Evolutionary conservation across 2,113 vertebrate species (phyloP).

Genomic region (Octodon degus): DNA sequence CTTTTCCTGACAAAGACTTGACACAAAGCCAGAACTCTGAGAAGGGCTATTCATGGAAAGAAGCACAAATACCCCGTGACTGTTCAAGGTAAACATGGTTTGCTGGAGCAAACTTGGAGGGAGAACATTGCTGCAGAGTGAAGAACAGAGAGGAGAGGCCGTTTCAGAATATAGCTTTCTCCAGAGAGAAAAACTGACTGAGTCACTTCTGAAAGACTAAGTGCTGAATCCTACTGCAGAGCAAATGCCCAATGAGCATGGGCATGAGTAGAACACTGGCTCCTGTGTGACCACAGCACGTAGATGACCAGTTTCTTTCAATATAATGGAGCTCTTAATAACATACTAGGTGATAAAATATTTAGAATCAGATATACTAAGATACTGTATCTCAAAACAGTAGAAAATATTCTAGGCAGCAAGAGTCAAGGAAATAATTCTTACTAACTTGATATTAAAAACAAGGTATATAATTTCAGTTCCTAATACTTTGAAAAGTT

Average conservation of each 20-base stretch:
- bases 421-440: background rate
- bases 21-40: background rate
- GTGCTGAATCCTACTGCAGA: background rate
- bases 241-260: background rate
- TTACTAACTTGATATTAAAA: slow-evolving; percentile 47
- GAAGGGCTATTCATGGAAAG: background rate
- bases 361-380: background rate
- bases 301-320: background rate
- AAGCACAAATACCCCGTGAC: background rate
- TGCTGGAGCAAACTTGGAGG: background rate
- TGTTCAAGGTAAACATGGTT: background rate
- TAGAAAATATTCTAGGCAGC: background rate
- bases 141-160: background rate
- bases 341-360: background rate
- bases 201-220: background rate
- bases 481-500: slow-evolving; percentile 20
- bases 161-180: background rate
- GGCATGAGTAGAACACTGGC: background rate
- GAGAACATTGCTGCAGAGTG: background rate
- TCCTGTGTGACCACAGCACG: background rate
- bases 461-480: background rate
- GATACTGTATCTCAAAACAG: background rate
- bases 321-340: background rate
- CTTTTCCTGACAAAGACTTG: background rate
- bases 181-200: background rate